These are phyloP conservation scores for Pogonomyrmex barbatus DNA, from an alignment of 1,140 invertebrate genomes.

Conservation along the genomic window DNA sequence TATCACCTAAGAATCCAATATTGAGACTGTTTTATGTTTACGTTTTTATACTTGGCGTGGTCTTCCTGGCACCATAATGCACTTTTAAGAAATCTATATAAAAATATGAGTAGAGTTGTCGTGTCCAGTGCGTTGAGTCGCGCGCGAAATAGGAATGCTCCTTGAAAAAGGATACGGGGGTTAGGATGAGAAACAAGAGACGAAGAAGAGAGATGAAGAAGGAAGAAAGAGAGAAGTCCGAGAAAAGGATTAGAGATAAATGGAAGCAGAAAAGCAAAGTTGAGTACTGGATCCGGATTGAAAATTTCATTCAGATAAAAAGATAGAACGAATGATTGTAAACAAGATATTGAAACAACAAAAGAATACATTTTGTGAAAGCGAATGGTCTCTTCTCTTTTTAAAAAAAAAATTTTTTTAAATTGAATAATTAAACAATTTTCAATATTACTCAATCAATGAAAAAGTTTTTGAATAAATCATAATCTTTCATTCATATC, in stretches of 20 bases:
- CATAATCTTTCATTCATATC: not conserved
- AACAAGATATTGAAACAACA: constrained; percentile 1
- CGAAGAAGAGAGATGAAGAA: constrained; percentile 9
- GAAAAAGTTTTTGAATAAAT: not conserved
- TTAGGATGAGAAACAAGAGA: constrained; percentile 49
- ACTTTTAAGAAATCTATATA: constrained; percentile 86
- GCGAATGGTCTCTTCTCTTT: not conserved
- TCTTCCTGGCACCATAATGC: constrained; percentile 84
- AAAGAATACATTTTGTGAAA: constrained; percentile 29
- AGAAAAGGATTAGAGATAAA: not conserved
- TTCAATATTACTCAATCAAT: constrained; percentile 1
- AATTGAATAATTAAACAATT: constrained; percentile 8
- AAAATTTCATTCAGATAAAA: constrained; percentile 32
- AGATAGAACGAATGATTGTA: constrained; percentile 22
- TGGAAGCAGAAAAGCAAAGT: constrained; percentile 52
- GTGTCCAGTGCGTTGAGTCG: constrained; percentile 80
- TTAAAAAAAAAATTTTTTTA: not conserved
- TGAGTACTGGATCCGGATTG: constrained; percentile 7
- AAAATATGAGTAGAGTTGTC: constrained; percentile 84
- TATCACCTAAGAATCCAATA: constrained; percentile 73
- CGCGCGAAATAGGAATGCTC: constrained; percentile 63
- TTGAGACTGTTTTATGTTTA: constrained; percentile 69
- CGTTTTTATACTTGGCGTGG: constrained; percentile 76
- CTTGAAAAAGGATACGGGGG: constrained; percentile 64
- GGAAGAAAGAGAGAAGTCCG: not conserved